These are phyloP conservation scores for Timandra comae DNA, from an alignment of 2,888 invertebrate species.

Conservation along the genomic window DNA sequence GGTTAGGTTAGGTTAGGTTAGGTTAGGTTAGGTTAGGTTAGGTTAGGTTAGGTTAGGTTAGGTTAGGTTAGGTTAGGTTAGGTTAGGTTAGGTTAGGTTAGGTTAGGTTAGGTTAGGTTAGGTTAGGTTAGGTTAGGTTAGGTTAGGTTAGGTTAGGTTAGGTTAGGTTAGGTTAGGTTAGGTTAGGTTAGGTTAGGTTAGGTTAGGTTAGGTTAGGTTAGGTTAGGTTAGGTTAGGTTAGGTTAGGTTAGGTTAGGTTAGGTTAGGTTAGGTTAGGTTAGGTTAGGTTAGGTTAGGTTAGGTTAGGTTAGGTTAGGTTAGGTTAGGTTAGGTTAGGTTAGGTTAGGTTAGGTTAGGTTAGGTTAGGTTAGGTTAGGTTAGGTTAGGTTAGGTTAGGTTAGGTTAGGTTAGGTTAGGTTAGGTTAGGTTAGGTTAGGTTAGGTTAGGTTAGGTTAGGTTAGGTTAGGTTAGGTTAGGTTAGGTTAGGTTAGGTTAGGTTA, in stretches of 20 bases:
- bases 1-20: conserved; percentile 9
- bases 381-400: conserved; percentile 12
- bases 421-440: conserved; percentile 18
- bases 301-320: conserved; percentile 12
- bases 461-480: conserved; percentile 13
- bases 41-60: conserved; percentile 10
- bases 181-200: conserved; percentile 13
- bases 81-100: conserved; percentile 13
- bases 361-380: conserved; percentile 11
- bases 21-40: conserved; percentile 6
- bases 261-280: conserved; percentile 10
- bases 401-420: conserved; percentile 19
- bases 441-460: conserved; percentile 9
- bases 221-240: conserved; percentile 13
- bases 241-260: conserved; percentile 13
- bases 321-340: conserved; percentile 6
- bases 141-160: conserved; percentile 13
- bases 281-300: conserved; percentile 13
- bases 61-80: conserved; percentile 10
- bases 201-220: conserved; percentile 11
- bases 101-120: conserved; percentile 13
- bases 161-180: conserved; percentile 13
- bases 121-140: conserved; percentile 13
- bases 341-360: conserved; percentile 8
- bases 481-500: conserved; percentile 12